Evolutionary conservation across 1,140 invertebrate genomes (phyloP), one percentile per base, ranked within the genome.

Genomic region (Anastrepha ludens): DNA sequence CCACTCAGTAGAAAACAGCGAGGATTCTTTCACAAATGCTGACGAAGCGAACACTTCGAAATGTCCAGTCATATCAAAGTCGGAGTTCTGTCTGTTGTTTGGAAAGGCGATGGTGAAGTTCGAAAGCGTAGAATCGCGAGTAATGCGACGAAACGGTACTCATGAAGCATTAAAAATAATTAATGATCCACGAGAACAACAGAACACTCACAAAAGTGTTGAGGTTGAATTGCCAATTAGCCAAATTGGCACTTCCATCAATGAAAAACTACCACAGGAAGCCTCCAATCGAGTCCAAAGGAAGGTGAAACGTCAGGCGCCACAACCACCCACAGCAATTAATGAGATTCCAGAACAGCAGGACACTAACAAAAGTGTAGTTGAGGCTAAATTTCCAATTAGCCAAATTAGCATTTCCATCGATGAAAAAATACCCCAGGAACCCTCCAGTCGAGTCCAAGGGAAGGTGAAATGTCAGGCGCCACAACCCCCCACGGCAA

Each of bases 71-170:
- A 91, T 88, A 15, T 89, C 90, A 8, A 90, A 90, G 44, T 91
- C 90, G 0, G 89, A 89, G 4, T 90, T 92, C 1, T 29, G 91
- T 92, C 1, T 29, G 11, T 65, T 92, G 29, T 17, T 9, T 29
- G 91, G 92, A 47, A 91, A 92, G 59, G 91, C 91, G n/a, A 91
- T 92, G 50, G 91, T 90, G 29, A 92, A 92, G 41, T 50, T 92
- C 47, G 91, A 92, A 65, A 86, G 6, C 29, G 85, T 88, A 2
- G 85, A 88, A 29, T 29, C 47, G 13, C 74, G 74, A 6, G 74
- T 65, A 6, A 58, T 81, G 50, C 13, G 47, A 58, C 17, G 74
- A 47, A 47, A 81, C 15, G 55, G 55, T 20, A 6, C 11, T 6
- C 67, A 81, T 2, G 55, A 20, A 39, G 86, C 88, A 11, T 89